Evolutionary conservation across 1,140 invertebrate genomes (phyloP).

Genomic region (Heliconius himera): DNA sequence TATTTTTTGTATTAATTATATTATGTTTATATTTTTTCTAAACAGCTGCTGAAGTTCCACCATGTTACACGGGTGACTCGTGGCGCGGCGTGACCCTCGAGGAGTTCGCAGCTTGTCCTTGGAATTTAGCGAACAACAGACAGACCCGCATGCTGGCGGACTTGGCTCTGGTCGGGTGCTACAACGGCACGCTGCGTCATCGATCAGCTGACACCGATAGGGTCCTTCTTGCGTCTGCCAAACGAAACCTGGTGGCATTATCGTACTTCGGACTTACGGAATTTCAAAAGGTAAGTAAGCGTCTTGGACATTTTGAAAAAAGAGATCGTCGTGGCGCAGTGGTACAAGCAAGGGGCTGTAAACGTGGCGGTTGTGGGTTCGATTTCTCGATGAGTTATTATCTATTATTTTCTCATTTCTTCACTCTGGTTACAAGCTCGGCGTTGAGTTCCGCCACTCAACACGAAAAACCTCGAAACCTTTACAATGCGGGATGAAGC

Average conservation of each 20-base stretch:
- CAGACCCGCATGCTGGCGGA: slow-evolving; percentile 99
- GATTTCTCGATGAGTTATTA: no score
- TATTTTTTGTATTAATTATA: not conserved
- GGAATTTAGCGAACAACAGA: slow-evolving; percentile 97
- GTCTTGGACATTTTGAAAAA: no score
- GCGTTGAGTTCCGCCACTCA: no score
- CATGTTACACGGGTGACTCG: slow-evolving; percentile 87
- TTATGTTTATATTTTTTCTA: not conserved
- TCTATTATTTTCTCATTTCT: no score
- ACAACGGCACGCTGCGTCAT: slow-evolving; percentile 92
- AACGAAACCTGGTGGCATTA: slow-evolving; percentile 96
- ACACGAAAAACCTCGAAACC: no score
- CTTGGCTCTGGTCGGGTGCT: slow-evolving; percentile 96
- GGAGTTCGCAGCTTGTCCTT: slow-evolving; percentile 94
- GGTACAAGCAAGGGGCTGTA: no score
- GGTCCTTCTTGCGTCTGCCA: slow-evolving; percentile 95
- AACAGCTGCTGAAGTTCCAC: slow-evolving; percentile 87
- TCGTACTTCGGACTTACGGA: slow-evolving; percentile 99
- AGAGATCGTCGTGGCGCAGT: no score
- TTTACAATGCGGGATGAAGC: no score
- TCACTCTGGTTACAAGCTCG: no score
- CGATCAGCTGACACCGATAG: slow-evolving; percentile 93
- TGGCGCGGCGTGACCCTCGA: slow-evolving; percentile 87
- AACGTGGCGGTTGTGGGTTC: no score
- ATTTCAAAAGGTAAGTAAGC: slow-evolving; percentile 89